Evolutionary conservation across 2,888 invertebrate genomes (phyloP).

Genomic region (Acleris emargana): DNA sequence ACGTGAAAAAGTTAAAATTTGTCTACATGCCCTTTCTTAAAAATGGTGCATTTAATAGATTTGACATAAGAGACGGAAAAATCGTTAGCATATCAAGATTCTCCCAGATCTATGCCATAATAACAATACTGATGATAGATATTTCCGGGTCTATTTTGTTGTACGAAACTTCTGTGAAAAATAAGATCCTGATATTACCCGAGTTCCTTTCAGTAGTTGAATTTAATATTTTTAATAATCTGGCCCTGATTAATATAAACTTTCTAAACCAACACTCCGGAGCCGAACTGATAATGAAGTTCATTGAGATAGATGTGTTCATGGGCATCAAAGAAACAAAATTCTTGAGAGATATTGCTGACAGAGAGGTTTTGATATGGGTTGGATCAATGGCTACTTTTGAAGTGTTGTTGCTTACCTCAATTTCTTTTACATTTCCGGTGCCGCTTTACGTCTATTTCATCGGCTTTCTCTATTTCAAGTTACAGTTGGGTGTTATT

Average conservation of each 20-base stretch:
- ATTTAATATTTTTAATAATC: conserved; percentile 49
- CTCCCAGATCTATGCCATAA: conserved; percentile 46
- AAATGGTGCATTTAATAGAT: conserved; percentile 54
- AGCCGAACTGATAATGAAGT: conserved; percentile 47
- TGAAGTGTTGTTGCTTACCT: conserved; percentile 41
- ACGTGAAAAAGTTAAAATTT: conserved; percentile 11
- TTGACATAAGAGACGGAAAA: conserved; percentile 51
- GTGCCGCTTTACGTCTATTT: conserved; percentile 42
- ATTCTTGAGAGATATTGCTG: conserved; percentile 57
- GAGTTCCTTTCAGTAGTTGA: conserved; percentile 52
- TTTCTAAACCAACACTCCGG: conserved; percentile 53
- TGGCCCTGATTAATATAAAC: conserved; percentile 51
- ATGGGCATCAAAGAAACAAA: conserved; percentile 59
- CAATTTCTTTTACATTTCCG: conserved; percentile 36
- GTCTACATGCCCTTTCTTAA: conserved; percentile 44
- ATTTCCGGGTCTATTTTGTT: conserved; percentile 46
- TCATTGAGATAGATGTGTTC: conserved; percentile 58
- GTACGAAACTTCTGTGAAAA: conserved; percentile 43
- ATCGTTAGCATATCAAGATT: conserved; percentile 47
- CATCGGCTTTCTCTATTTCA: conserved; percentile 47
- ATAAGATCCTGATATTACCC: conserved; percentile 48
- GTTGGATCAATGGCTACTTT: conserved; percentile 42
- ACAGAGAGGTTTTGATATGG: conserved; percentile 42
- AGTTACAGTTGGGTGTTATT: conserved; percentile 52
- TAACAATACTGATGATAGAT: conserved; percentile 44